Evolutionary conservation across 2,797 vertebrate species (phyloP), one percentile per base, ranked within the genome.

Genomic region (Channallabes apus): DNA sequence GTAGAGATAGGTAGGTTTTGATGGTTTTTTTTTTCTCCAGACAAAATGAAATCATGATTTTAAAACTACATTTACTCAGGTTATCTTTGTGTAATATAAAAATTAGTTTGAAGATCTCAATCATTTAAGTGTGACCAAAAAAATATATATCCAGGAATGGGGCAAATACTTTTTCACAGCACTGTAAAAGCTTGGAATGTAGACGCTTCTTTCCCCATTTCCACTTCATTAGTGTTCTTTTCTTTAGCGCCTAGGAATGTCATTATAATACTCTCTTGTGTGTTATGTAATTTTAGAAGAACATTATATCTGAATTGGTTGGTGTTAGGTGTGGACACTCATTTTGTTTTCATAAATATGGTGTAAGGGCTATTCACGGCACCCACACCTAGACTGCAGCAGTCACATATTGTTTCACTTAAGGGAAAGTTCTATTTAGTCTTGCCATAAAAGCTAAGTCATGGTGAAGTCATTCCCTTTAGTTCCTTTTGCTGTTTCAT

Each of bases 401-500:
- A 79, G 35, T 9, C 5, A 17, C 80, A 71, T 68, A 32, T 76
- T 84, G 84, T 76, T 82, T 86, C 54, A 86, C n/a, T 76, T 46
- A 59, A 41, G 12, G 24, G 29, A 67, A 38, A 69, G 27, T 86
- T 72, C 41, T 61, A 27, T 72, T 64, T 24, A 56, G 59, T 76
- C 35, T 29, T 65, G 51, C 64, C 68, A 86, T 80, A 84, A 58
- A 54, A 84, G 84, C 71, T 51, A 79, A 77, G 38, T 72, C 59
- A 75, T 77, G 12, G 29, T 35, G 72, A 80, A 80, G 84, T 82
- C 69, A 85, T 83, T 79, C 32, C 61, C 20, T 38, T 65, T 82
- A 75, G 67, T 79, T 87, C 82, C 75, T 86, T 78, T 17, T 69
- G 27, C 75, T 87, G 27, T 82, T 67, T 65, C 80, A 64, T n/a